A percentile compares a stretch with the other conserved stretches of the same genome.
Conservation (phyloP, 2,888 invertebrate species). For the Morinoia aosen region DNA sequence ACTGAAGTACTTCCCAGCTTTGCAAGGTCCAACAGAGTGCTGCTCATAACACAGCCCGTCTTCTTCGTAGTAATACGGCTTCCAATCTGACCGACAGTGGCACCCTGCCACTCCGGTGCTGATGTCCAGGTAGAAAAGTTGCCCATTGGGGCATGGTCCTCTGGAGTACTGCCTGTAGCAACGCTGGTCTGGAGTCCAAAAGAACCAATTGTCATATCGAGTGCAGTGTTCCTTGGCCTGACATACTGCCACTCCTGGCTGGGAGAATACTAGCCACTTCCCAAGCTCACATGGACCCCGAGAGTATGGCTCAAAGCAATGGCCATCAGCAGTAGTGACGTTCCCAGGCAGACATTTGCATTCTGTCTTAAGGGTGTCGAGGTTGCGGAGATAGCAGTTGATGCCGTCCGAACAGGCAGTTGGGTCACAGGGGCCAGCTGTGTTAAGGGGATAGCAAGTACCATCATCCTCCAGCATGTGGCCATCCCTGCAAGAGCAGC, state of each 20-base stretch:
- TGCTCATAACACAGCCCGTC: constrained; percentile 68
- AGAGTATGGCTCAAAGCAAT: constrained; percentile 68
- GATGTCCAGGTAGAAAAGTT: constrained; percentile 68
- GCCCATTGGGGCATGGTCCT: constrained; percentile 68
- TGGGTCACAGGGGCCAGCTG: constrained; percentile 68
- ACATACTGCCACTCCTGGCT: constrained; percentile 66
- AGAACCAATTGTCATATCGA: constrained; percentile 69
- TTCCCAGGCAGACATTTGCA: constrained; percentile 68
- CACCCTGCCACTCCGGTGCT: constrained; percentile 68
- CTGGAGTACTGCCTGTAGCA: constrained; percentile 69
- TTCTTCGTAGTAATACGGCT: constrained; percentile 67
- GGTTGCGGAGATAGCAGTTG: constrained; percentile 67
- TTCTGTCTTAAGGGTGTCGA: constrained; percentile 68
- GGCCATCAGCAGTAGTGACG: constrained; percentile 67
- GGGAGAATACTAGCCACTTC: constrained; percentile 67
- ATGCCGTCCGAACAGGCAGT: constrained; percentile 62
- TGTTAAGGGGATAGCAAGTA: constrained; percentile 68
- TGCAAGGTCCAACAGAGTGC: constrained; percentile 69
- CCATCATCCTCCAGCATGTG: constrained; percentile 68
- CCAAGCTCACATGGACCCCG: constrained; percentile 67
- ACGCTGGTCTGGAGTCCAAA: constrained; percentile 68
- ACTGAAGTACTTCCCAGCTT: constrained; percentile 68
- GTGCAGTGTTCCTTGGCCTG: constrained; percentile 67
- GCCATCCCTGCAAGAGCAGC: constrained; percentile 68
- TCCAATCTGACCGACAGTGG: constrained; percentile 68